phyloP scores from a whole-genome alignment of 1,140 invertebrate genomes.

The Pemphigus obesinymphae region DNA sequence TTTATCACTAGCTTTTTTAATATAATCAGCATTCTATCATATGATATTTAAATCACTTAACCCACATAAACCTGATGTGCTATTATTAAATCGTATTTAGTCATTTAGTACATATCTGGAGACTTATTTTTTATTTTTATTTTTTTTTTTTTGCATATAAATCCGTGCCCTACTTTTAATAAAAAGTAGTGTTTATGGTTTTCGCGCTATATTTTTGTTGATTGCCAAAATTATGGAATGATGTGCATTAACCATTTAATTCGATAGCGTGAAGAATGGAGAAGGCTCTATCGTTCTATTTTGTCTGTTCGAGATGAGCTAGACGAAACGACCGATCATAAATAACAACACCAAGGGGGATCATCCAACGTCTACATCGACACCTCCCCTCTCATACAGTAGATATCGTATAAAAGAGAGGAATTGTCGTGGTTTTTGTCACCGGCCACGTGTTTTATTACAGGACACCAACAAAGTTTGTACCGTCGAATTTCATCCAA shows the following conservation, averaged over 20 bases:
- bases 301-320: background rate
- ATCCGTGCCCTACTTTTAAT: no score
- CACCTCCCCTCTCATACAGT: no score
- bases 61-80: no score
- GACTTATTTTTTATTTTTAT: no score
- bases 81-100: no score
- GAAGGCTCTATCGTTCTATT: background rate
- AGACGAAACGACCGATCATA: background rate
- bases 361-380: background rate
- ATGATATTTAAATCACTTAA: no score
- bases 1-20: no score
- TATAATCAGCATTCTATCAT: no score
- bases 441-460: background rate
- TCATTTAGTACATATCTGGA: no score
- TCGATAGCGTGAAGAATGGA: no score
- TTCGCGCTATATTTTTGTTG: background rate
- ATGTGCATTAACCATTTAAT: background rate
- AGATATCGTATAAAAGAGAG: background rate
- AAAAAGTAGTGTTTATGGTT: no score
- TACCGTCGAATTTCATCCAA: background rate
- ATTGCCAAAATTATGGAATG: background rate
- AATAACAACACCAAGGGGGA: background rate
- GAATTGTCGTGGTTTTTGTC: background rate
- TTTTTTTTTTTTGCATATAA: no score
- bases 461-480: background rate